Percentiles rank a stretch among this genome's conserved stretches.
These are phyloP conservation scores for Patella depressa DNA, from an alignment of 2,888 invertebrate genomes.

Conservation along the genomic window DNA sequence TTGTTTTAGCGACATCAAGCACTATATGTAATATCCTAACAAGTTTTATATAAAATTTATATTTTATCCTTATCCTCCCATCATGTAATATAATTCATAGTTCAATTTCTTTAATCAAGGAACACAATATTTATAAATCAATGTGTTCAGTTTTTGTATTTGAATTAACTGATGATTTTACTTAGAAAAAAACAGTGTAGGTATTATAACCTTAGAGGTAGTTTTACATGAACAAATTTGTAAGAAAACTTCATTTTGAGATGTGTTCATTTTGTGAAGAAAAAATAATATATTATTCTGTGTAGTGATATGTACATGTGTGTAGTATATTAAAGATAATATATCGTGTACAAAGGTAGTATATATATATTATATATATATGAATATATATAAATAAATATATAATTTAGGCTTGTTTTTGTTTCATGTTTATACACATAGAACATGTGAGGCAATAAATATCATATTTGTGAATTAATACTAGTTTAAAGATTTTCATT, in stretches of 20 bases:
- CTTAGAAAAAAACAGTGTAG: neutral
- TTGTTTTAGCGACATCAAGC: no score
- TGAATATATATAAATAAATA: neutral
- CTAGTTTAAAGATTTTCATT: no score
- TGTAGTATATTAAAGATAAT: neutral
- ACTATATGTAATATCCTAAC: no score
- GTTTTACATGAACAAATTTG: neutral
- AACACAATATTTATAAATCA: no score
- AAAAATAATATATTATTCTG: conserved; percentile 4
- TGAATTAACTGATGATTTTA: neutral
- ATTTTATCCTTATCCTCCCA: no score
- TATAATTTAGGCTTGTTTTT: conserved; percentile 25
- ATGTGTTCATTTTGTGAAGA: conserved; percentile 12
- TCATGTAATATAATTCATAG: no score
- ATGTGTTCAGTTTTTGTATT: no score
- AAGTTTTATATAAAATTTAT: no score
- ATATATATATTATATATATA: neutral
- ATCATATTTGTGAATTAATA: conserved; percentile 20
- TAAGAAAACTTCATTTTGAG: neutral
- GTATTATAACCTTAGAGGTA: neutral
- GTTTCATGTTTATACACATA: conserved; percentile 30
- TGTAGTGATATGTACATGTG: conserved; percentile 10
- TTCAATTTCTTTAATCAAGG: no score
- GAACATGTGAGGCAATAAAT: conserved; percentile 29
- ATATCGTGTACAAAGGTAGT: conserved; percentile 7